Base-by-base conservation (phyloP, 2,888 invertebrate species). In the Drosophila lutescens region DNA sequence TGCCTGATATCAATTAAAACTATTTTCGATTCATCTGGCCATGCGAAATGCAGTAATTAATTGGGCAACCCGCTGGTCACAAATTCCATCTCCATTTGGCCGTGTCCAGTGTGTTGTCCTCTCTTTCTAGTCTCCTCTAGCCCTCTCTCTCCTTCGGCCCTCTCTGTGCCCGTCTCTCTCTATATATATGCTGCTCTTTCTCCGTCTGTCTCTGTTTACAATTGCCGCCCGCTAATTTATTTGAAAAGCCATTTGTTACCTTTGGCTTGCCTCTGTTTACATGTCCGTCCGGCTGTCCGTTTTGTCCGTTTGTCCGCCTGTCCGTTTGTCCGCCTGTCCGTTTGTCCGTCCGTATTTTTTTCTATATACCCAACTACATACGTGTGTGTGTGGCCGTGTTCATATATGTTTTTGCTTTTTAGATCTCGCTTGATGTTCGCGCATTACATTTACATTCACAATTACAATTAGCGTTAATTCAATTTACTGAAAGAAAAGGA, bases 181-280 rank as follows among this genome's bases (percentile, higher is more conserved):
- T 17, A 13, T 15, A 10, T 12, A 38, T 54, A 26, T 32, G 38
- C 51, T 51, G 51, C 32, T 43, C 20, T 47, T 47, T 56, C 50
- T 57, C 26, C 32, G 32, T n/a, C 53, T 46, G 40, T 55, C 74
- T 72, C 74, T 83, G 83, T 86, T 84, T 83, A 84, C 77, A 86
- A 74, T 78, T 67, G 79, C 68, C 65, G 75, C 58, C 57, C 75
- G 78, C 79, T 80, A 78, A 85, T 85, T 85, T 85, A 85, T 85
- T 85, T 85, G 83, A 83, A 85, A 85, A 87, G 86, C 86, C 78
- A 85, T 85, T 85, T 88, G 84, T 87, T 85, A 88, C 88, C 86
- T 85, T 87, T 85, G 74, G 84, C 81, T 76, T 72, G 86, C 46
- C 65, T 68, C 77, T 84, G 84, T 87, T 87, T 86, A 83, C 83